A percentile compares a stretch with the other conserved stretches of the same genome.
Evolutionary conservation across 2,888 invertebrate species (phyloP).

Genomic region (Antheraea assamensis): DNA sequence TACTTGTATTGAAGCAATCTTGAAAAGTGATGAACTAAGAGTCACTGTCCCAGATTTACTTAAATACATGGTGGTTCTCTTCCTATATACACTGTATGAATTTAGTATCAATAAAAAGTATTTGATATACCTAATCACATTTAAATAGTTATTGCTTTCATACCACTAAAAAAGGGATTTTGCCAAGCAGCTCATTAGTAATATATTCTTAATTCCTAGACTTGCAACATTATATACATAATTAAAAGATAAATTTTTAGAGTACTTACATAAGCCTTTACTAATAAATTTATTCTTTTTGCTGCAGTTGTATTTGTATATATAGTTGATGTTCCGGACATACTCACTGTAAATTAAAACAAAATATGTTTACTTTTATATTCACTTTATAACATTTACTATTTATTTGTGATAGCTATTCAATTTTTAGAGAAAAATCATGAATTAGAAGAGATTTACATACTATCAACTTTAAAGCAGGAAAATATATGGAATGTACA

Average conservation of each 20-base stretch:
- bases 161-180: too few species aligned
- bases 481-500: too few species aligned
- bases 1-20: too few species aligned
- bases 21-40: too few species aligned
- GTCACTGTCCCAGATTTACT: too few species aligned
- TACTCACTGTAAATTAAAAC: constrained; percentile 88
- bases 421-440: not conserved
- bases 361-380: too few species aligned
- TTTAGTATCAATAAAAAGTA: too few species aligned
- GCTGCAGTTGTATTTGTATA: constrained; percentile 89
- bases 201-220: not conserved
- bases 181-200: too few species aligned
- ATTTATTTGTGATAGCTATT: not conserved
- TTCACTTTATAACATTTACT: not conserved
- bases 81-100: not conserved
- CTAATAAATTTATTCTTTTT: constrained; percentile 91
- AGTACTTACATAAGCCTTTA: constrained; percentile 89
- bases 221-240: not conserved
- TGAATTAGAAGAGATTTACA: not conserved
- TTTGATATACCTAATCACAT: not conserved
- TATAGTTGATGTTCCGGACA: constrained; percentile 86
- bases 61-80: not conserved
- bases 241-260: not conserved
- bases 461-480: too few species aligned
- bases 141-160: too few species aligned